Evolutionary conservation across 2,797 vertebrate species (phyloP).

Genomic region (Buphagus erythrorhynchus): DNA sequence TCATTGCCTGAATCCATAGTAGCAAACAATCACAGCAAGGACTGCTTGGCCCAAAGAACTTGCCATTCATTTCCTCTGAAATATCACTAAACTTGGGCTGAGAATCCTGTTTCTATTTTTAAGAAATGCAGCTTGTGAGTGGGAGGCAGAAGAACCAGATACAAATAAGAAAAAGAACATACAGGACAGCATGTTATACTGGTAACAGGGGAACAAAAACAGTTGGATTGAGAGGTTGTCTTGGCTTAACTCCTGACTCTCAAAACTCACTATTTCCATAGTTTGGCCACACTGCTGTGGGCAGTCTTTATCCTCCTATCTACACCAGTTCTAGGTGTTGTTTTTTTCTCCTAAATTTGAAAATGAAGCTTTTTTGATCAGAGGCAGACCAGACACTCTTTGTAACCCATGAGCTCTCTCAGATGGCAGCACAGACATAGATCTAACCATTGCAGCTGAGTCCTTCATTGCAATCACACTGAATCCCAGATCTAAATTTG

Average conservation of each 20-base stretch:
- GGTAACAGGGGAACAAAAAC: conserved; percentile 24
- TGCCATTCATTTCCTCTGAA: conserved; percentile 6
- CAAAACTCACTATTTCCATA: neutral
- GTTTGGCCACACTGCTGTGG: neutral
- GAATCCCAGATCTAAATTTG: neutral
- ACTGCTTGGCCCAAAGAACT: conserved; percentile 2
- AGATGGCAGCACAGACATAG: neutral
- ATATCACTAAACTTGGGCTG: conserved; percentile 17
- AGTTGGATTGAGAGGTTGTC: neutral
- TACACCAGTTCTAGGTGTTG: neutral
- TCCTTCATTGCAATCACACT: neutral
- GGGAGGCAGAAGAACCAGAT: conserved; percentile 35
- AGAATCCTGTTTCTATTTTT: conserved; percentile 49
- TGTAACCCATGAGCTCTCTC: neutral
- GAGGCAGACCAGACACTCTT: neutral
- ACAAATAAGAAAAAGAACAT: conserved; percentile 33
- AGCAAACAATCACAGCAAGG: neutral
- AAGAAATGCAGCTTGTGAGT: conserved; percentile 51
- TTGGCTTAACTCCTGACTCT: neutral
- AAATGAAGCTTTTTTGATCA: neutral
- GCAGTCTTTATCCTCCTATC: neutral
- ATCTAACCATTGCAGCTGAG: neutral
- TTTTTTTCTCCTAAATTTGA: neutral
- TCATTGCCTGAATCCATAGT: neutral
- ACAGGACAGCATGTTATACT: neutral